Evolutionary conservation across 2,797 vertebrate genomes (phyloP).

Genomic region (Pelochelys cantorii): DNA sequence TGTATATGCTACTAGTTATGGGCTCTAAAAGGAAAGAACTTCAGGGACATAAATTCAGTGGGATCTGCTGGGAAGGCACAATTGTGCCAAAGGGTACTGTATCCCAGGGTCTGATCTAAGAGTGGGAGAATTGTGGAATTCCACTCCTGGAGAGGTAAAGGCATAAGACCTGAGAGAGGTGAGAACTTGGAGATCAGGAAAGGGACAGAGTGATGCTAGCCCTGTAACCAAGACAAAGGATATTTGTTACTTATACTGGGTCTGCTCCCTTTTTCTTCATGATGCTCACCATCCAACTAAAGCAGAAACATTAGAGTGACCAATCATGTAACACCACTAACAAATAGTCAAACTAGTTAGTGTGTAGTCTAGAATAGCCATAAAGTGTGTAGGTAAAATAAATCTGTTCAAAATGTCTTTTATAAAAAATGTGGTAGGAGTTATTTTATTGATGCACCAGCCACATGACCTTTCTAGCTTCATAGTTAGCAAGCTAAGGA

Average conservation of each 20-base stretch:
- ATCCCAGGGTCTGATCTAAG: neutral
- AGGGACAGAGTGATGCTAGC: neutral
- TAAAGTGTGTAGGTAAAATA: neutral
- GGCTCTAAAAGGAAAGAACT: neutral
- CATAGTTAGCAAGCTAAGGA: neutral
- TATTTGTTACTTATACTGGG: neutral
- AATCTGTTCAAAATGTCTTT: too few relatives aligned
- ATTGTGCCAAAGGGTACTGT: neutral
- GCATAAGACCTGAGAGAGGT: neutral
- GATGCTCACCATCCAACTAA: neutral
- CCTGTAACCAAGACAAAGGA: neutral
- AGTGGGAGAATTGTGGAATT: neutral
- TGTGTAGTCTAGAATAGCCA: neutral
- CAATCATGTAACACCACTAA: neutral
- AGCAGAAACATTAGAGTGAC: neutral
- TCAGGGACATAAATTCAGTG: neutral
- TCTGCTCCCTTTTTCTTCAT: neutral
- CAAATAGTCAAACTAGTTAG: neutral
- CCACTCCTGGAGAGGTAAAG: neutral
- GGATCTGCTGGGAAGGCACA: neutral
- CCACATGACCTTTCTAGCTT: neutral
- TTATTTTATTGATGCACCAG: neutral
- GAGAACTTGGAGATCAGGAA: neutral
- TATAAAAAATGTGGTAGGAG: too few relatives aligned
- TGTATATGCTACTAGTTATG: neutral